phyloP scores from a whole-genome alignment of 2,888 invertebrate species.

The Flexamia atlantica region DNA sequence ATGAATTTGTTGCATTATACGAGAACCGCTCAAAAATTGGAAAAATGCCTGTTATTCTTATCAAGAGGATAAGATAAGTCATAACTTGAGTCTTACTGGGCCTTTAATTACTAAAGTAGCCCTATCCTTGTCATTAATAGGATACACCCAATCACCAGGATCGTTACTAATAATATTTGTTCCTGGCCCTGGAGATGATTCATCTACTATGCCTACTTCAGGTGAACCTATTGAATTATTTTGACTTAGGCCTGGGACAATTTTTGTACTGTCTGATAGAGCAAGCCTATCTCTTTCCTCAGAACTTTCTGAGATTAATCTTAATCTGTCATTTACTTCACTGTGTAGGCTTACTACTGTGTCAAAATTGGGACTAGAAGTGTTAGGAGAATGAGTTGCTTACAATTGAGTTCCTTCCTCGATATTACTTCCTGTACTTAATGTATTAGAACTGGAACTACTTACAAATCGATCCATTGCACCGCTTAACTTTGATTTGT shows the following conservation, averaged over 20 bases:
- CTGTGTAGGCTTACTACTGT: neutral
- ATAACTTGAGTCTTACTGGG: neutral
- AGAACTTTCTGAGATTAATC: too few species aligned
- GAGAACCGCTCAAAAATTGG: too few species aligned
- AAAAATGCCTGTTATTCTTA: slow-evolving; percentile 25
- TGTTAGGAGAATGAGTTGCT: neutral
- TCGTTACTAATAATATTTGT: neutral
- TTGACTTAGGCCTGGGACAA: too few species aligned
- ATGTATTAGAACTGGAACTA: slow-evolving; percentile 13
- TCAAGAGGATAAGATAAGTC: slow-evolving; percentile 3
- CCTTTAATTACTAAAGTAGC: neutral
- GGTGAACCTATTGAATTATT: neutral
- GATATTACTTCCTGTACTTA: neutral
- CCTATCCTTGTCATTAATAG: slow-evolving; percentile 21
- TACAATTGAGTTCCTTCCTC: neutral
- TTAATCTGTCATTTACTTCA: neutral
- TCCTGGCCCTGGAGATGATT: neutral
- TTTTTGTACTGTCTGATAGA: too few species aligned
- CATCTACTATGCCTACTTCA: neutral
- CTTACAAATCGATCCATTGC: slow-evolving; percentile 14
- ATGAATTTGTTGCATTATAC: too few species aligned
- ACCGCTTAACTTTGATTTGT: slow-evolving; percentile 16
- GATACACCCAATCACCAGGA: slow-evolving; percentile 29
- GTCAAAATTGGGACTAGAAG: slow-evolving; percentile 10
- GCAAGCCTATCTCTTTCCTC: too few species aligned